Conservation (phyloP, 2,113 vertebrate species). For the Mormoops blainvillei region DNA sequence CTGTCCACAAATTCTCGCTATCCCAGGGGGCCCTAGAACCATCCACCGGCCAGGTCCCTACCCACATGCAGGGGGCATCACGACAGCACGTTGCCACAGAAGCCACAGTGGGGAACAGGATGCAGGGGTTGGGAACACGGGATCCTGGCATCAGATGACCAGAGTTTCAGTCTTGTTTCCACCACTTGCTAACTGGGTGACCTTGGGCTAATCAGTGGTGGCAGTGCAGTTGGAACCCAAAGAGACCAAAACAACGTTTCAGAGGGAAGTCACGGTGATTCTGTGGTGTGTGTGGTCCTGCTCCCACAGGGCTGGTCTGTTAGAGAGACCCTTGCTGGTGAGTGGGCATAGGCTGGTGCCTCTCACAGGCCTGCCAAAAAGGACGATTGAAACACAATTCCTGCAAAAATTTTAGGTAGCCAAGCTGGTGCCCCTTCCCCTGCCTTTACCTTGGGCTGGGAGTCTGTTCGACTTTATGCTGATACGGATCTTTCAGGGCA, state of each 20-base stretch:
- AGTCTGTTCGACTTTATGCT: background rate
- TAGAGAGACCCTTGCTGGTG: background rate
- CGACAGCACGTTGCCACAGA: background rate
- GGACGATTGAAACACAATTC: background rate
- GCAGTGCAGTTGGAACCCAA: background rate
- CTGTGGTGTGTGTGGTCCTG: background rate
- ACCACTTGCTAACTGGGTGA: conserved; percentile 54
- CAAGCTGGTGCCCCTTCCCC: background rate
- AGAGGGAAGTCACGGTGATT: background rate
- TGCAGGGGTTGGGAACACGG: background rate
- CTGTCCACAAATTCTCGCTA: accelerated
- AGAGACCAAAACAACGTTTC: background rate
- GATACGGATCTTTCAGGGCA: background rate
- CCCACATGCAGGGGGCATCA: background rate
- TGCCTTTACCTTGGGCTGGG: background rate
- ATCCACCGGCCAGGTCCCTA: background rate
- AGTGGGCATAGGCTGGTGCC: background rate
- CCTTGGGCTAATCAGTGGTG: conserved; percentile 60
- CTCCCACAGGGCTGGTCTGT: background rate
- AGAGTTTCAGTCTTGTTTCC: background rate
- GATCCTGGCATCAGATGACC: background rate
- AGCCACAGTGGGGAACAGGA: background rate
- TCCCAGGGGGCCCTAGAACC: background rate
- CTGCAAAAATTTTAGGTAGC: background rate
- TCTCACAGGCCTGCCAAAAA: background rate